Evolutionary conservation across 2,113 vertebrate genomes (phyloP), one percentile per base, ranked within the genome.

Genomic region (Mirounga angustirostris): DNA sequence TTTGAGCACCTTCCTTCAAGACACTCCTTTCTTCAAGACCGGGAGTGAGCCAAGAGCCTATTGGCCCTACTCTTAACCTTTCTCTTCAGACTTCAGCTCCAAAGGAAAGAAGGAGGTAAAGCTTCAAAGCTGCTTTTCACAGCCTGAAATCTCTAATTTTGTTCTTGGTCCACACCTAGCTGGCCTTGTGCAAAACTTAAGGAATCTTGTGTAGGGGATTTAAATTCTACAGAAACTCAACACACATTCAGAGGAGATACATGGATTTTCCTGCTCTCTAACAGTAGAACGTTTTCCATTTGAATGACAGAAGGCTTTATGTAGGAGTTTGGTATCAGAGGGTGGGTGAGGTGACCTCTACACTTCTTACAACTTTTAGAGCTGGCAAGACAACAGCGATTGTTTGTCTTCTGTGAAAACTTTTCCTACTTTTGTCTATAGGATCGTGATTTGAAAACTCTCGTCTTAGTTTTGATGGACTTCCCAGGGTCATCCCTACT

Each of bases 181-280:
- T 85, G 78, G 84, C 18, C 40, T 63, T 76, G 9, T 80, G 79
- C 21, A 79, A 94, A 61, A 67, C 13, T 65, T 90, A 78, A 79
- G 54, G 43, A 71, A 65, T 94, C 46, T 82, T 87, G 26, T 94
- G 82, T 58, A 65, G 30, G 86, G 22, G 28, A 59, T 89, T 92
- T 95, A 71, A 78, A 50, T 59, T 92, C 28, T 83, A 67, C 85
- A 65, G 88, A 90, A 92, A 96, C 9, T 89, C 46, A 81, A 4
- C 71, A 30, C 26, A 78, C 13, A 8, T 56, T 94, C 67, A 93
- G 40, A 28, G n/a, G 74, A 82, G 78, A 69, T 56, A 13, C 11
- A 8, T 67, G 40, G 78, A 56, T 85, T 89, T 95, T 63, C 28
- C 76, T 63, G 52, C 67, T 76, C 69, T 61, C 56, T 69, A 63